phyloP scores from a whole-genome alignment of 2,888 invertebrate genomes.

The Drosophila mimica region DNA sequence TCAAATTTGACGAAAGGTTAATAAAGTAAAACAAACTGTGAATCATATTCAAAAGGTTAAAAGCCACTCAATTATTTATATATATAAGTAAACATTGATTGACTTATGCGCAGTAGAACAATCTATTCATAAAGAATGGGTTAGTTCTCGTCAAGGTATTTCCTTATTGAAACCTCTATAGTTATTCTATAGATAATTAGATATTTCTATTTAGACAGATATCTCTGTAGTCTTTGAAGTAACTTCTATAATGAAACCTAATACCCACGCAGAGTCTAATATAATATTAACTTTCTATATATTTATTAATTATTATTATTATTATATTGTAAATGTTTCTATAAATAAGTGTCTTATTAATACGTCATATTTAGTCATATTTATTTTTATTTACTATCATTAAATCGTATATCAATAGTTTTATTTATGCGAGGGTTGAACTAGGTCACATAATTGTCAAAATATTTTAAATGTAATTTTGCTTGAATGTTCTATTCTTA shows the following conservation, averaged over 20 bases:
- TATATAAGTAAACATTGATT: not conserved
- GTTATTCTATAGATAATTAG: not conserved
- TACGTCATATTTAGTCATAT: no score
- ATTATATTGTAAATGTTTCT: not conserved
- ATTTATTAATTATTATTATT: not conserved
- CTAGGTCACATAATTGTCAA: not conserved
- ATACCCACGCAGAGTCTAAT: not conserved
- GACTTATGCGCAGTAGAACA: not conserved
- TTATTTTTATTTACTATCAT: not conserved
- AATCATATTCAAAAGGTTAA: not conserved
- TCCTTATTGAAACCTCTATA: no score
- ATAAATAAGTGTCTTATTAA: not conserved
- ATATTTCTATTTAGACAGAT: not conserved
- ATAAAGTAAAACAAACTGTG: not conserved
- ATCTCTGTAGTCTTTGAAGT: not conserved
- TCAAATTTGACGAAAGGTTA: conserved; percentile 1
- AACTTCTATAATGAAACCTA: no score
- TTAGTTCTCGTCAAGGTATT: not conserved
- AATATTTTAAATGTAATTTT: not conserved
- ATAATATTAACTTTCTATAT: not conserved
- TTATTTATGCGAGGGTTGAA: not conserved
- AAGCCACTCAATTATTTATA: not conserved
- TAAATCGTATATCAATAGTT: not conserved
- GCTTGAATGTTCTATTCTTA: no score
- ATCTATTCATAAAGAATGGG: not conserved